Conservation (phyloP, 2,113 vertebrate species). For the Dascyllus trimaculatus region DNA sequence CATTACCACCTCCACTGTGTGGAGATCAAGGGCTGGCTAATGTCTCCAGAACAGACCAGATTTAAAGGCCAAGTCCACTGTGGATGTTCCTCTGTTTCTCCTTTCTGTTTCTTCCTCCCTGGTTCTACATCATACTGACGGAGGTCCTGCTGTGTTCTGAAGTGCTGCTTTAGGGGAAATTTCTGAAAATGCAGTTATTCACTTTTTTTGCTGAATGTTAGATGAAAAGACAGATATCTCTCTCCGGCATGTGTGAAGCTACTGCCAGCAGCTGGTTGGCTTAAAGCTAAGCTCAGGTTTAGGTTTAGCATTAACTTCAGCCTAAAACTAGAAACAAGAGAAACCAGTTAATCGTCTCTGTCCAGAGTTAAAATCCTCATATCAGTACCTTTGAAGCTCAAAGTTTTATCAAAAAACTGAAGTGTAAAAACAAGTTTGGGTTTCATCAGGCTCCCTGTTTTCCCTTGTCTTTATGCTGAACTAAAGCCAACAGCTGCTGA, state of each 20-base stretch:
- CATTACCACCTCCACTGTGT: conserved; percentile 30
- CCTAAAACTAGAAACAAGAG: no score
- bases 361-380: no score
- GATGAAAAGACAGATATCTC: neutral
- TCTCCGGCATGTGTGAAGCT: neutral
- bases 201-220: neutral
- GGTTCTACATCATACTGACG: neutral
- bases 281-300: neutral
- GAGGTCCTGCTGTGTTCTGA: conserved; percentile 8
- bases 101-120: neutral
- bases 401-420: no score
- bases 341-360: no score
- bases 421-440: no score
- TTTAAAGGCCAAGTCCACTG: neutral
- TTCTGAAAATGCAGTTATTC: neutral
- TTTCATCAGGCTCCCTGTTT: no score
- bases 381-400: no score
- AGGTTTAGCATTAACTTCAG: no score
- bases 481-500: no score
- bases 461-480: no score
- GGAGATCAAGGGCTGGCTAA: conserved; percentile 54
- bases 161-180: neutral
- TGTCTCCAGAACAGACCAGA: neutral
- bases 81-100: neutral
- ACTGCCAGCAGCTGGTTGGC: conserved; percentile 11